Evolutionary conservation across 2,888 invertebrate species (phyloP).

Genomic region (Lepetodrilus schrolli): DNA sequence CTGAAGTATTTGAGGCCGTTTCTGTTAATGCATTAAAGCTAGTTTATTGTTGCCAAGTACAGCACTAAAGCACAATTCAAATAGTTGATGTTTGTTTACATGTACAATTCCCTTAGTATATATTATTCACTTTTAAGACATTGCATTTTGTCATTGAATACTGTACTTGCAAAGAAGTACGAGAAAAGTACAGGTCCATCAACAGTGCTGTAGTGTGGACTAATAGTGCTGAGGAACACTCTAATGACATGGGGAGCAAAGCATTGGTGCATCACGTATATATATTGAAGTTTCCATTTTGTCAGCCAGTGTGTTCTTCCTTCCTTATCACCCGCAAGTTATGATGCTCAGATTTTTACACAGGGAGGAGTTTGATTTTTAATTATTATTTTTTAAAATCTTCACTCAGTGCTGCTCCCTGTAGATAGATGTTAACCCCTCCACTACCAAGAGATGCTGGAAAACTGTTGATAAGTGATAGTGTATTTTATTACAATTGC

Average conservation of each 20-base stretch:
- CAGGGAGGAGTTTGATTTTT: conserved; percentile 18
- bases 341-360: conserved; percentile 19
- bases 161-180: background rate
- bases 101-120: conserved; percentile 23
- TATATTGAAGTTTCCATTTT: background rate
- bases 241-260: conserved; percentile 5
- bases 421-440: conserved; percentile 19
- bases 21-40: conserved; percentile 11
- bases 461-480: no score
- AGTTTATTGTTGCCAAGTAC: conserved; percentile 22
- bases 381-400: background rate
- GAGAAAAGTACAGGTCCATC: background rate
- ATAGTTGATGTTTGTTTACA: conserved; percentile 25
- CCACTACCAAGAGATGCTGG: no score
- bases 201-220: conserved; percentile 1
- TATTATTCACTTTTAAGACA: conserved; percentile 8
- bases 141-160: conserved; percentile 16
- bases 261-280: conserved; percentile 9
- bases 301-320: conserved; percentile 19
- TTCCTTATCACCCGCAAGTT: conserved; percentile 1
- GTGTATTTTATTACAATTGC: no score
- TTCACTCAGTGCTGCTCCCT: conserved; percentile 26
- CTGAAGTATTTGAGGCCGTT: conserved; percentile 19
- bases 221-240: background rate
- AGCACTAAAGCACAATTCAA: conserved; percentile 6